A percentile compares a stretch with the other conserved stretches of the same genome.
phyloP scores from a whole-genome alignment of 2,113 vertebrate species.

The Peucedramus taeniatus region DNA sequence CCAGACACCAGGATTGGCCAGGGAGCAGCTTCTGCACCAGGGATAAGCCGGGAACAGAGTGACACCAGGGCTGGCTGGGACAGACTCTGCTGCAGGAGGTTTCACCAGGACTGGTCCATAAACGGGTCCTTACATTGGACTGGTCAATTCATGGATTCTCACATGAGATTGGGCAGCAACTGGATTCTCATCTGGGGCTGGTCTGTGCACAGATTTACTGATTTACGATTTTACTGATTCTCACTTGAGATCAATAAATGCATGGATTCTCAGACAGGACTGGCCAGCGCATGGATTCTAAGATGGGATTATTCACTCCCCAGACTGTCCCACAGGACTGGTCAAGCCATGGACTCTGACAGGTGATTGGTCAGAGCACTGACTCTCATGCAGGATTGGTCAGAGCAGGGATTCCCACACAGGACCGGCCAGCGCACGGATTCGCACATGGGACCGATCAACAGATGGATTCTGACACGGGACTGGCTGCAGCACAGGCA shows the following conservation, averaged over 20 bases:
- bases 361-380: not conserved
- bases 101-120: not conserved
- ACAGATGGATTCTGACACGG: not conserved
- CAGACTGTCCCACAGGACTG: not conserved
- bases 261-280: not conserved
- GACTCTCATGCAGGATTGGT: not conserved
- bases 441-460: not conserved
- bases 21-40: not conserved
- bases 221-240: no score
- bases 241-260: not conserved
- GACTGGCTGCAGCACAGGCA: not conserved
- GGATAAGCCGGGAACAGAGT: rapidly evolving
- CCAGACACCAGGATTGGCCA: rapidly evolving
- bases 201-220: not conserved
- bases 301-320: not conserved
- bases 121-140: not conserved
- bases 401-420: not conserved
- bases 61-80: not conserved
- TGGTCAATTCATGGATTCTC: not conserved
- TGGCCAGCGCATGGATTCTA: no score
- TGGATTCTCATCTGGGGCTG: not conserved
- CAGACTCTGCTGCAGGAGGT: not conserved
- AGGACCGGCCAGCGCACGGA: rapidly evolving
- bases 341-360: not conserved
- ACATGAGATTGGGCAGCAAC: not conserved